Base-by-base conservation (phyloP, 2,888 invertebrate species). In the Heliconius charithonia region DNA sequence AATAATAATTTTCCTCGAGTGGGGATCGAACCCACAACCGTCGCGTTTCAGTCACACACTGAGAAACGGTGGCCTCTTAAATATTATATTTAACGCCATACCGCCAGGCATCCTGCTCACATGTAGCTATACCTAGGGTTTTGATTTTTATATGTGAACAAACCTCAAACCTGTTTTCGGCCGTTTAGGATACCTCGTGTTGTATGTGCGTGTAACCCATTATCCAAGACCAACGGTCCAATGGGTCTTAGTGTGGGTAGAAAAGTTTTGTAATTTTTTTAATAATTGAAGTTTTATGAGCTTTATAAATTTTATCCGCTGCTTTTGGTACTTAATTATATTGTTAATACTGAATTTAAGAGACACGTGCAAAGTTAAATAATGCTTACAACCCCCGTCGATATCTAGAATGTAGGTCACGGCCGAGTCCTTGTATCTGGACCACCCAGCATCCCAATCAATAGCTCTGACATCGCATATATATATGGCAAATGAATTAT, bases 391-490 rank as follows among this genome's bases (percentile, higher is more conserved):
- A 37, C 37, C 59, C 76, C 41, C 41, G 27, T 70, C 59, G 19
- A 70, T 51, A 59, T 37, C 70, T 70, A 19, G 69, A 77, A 93
- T 89, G 84, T 94, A 91, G 94, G 94, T 93, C 94, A 94, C 80
- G 93, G 92, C 87, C 88, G 85, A 89, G 90, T 86, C 92, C 93
- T 91, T 88, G 88, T 91, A 87, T 90, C 91, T 92, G 92, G 90
- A 91, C 87, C 91, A 86, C 86, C 83, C 93, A 93, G 92, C 93
- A 89, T 94, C 93, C 92, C 88, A 92, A 93, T 93, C 94, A 86
- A 93, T 93, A 91, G 84, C 82, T 87, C 71, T 70, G 67, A 75
- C 79, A 78, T 79, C 63, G 65, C 75, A 78, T 78, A 79, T 77
- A 79, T 78, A 75, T 75, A 72, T 78, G 63, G 22, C 67, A 72